Evolutionary conservation across 2,797 vertebrate genomes (phyloP), one percentile per base, ranked within the genome.

Genomic region (Hemibagrus guttatus): DNA sequence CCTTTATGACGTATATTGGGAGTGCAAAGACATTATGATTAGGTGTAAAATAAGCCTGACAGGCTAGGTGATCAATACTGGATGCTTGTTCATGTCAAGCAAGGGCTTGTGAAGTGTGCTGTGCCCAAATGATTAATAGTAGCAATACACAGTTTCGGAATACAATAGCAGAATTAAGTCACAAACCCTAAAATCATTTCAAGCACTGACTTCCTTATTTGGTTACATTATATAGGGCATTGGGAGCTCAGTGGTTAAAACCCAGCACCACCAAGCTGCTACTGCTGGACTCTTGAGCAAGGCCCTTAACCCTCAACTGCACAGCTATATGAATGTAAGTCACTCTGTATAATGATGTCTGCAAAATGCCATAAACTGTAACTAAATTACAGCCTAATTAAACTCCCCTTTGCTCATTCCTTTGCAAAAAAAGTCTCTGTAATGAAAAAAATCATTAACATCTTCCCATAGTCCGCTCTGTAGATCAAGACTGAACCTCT

Each of bases 21-120:
- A 58, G 28, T 31, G 52, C 75, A 58, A 78, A 56, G n/a, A 54
- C 74, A 74, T 56, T 76, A 54, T 28, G 8, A 78, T 58, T 78
- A 35, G 28, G 75, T 78, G 75, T 31, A 19, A 78, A 78, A 78
- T 35, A 31, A 76, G 6, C 9, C 74, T 28, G 14, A 54, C n/a
- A 75, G 46, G 49, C 49, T 76, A 52, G 49, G n/a, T 28, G 46
- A 54, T 52, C 26, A 52, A 26, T 56, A 31, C 16, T 31, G n/a
- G 16, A 11, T 21, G n/a, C 31, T 78, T 56, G 12, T 78, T 56
- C 28, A n/a, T 56, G 16, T 78, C 16, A 31, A 16, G 3, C 4
- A 0, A 78, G 4, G 16, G 52, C 16, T 16, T 56, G 49, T 56
- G 49, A 78, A 35, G 17, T 78, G 52, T 56, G 75, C 52, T 78